phyloP scores from a whole-genome alignment of 2,797 vertebrate genomes.

The Chaetodon trifasciatus region DNA sequence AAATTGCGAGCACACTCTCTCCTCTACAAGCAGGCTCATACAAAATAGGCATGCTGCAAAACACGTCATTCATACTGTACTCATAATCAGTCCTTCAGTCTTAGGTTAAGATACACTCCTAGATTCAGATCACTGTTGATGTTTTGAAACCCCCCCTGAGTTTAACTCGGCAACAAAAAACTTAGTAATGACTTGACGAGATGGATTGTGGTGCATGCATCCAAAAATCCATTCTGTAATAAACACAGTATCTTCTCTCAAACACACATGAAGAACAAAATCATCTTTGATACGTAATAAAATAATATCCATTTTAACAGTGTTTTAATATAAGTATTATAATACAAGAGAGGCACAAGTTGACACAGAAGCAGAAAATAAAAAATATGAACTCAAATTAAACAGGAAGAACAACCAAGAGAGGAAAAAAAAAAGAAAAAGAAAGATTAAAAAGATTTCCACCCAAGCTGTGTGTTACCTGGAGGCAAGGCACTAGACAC shows the following conservation, averaged over 20 bases:
- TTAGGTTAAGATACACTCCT: neutral
- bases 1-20: neutral
- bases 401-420: neutral
- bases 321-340: neutral
- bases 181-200: slow-evolving; percentile 5
- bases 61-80: neutral
- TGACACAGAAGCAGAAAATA: neutral
- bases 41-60: slow-evolving; percentile 21
- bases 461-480: slow-evolving; percentile 81
- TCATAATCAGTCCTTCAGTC: neutral
- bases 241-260: neutral
- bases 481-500: slow-evolving; percentile 87
- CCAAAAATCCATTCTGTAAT: slow-evolving; percentile 1
- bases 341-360: slow-evolving; percentile 11
- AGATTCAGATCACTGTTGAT: neutral
- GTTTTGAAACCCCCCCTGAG: no score
- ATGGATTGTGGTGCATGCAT: slow-evolving; percentile 26
- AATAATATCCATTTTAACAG: neutral
- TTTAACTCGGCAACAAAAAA: no score
- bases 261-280: neutral
- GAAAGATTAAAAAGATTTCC: slow-evolving; percentile 21
- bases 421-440: slow-evolving; percentile 20
- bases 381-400: neutral
- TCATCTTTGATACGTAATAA: neutral
- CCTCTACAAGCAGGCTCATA: neutral